Base-by-base conservation (phyloP, 2,888 invertebrate species). In the Nebria salina region DNA sequence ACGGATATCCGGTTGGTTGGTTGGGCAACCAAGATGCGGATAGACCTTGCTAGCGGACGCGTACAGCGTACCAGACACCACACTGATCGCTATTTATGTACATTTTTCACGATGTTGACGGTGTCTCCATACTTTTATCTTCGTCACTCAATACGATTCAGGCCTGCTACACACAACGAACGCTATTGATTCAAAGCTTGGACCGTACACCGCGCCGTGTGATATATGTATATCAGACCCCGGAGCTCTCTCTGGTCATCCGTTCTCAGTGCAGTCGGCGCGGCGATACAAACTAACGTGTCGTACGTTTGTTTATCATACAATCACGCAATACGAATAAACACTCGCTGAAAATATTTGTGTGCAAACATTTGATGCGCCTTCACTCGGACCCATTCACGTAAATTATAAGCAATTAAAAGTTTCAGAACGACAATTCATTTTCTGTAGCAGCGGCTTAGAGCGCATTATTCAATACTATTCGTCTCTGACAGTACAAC, bases 151-250 rank as follows among this genome's bases (percentile, higher is more conserved):
- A 85, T 86, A 86, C 85, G 84, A 85, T 77, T 42, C 74, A 34
- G 74, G 43, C 75, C 54, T 77, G 81, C 84, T 85, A 85, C 85
- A 86, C 85, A 86, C 86, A 85, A 85, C 86, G 85, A 85, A 84
- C 85, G 84, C 86, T 87, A 88, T 88, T 87, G 87, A 88, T 88
- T 88, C 87, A 87, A 87, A 87, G 86, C 87, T 87, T 86, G 86
- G 86, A 87, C 86, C 86, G 86, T 87, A 54, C 54, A 8, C 8
- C 8, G 8, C 54, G 86, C 85, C 84, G 84, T 84, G 87, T 88
- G 88, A 88, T 88, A 87, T 87, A 88, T 87, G 87, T 85, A 86
- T 54, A 54, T 86, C 34, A 34, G 34, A 34, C 34, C 84, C 85
- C 85, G 85, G 85, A 86, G 84, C 54, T 54, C 54, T 54, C 84